Percentiles rank a stretch among this genome's conserved stretches.
Evolutionary conservation across 2,113 vertebrate genomes (phyloP).

Genomic region (Periophthalmodon schlosseri): DNA sequence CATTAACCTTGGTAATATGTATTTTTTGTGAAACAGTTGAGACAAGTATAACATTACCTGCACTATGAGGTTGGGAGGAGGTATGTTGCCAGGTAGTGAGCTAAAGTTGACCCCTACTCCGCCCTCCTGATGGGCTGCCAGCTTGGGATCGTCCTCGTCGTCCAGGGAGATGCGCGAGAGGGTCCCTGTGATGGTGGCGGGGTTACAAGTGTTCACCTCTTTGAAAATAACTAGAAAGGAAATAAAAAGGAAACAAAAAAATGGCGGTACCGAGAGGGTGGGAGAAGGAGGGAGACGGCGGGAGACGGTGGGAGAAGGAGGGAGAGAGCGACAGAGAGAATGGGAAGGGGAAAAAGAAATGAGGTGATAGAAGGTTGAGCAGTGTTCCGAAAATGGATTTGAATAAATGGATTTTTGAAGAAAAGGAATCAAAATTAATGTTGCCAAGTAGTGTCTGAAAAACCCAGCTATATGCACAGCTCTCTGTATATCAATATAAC

Average conservation of each 20-base stretch:
- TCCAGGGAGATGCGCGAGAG: slow-evolving; percentile 96
- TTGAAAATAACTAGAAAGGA: slow-evolving; percentile 90
- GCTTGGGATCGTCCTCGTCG: slow-evolving; percentile 93
- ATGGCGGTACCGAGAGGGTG: background rate
- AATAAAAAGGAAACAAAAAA: background rate
- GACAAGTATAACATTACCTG: slow-evolving; percentile 70
- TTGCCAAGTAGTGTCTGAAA: slow-evolving; percentile 4
- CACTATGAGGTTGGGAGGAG: slow-evolving; percentile 87
- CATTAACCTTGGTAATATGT: background rate
- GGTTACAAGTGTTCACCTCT: slow-evolving; percentile 96
- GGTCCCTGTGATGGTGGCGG: slow-evolving; percentile 95
- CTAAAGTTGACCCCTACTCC: slow-evolving; percentile 89
- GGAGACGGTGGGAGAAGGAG: background rate
- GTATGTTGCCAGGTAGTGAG: slow-evolving; percentile 92
- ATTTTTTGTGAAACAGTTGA: background rate
- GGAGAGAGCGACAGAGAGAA: background rate
- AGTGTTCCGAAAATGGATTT: slow-evolving; percentile 3
- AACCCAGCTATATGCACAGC: background rate
- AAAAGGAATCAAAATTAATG: slow-evolving; percentile 17
- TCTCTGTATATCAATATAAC: background rate
- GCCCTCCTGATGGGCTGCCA: slow-evolving; percentile 85
- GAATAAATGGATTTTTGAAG: slow-evolving; percentile 14
- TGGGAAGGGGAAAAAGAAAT: slow-evolving; percentile 5
- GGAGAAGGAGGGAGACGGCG: background rate
- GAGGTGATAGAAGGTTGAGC: slow-evolving; percentile 9